These are phyloP conservation scores for Eupithecia vulgata DNA, from an alignment of 2,888 invertebrate genomes.

Conservation along the genomic window DNA sequence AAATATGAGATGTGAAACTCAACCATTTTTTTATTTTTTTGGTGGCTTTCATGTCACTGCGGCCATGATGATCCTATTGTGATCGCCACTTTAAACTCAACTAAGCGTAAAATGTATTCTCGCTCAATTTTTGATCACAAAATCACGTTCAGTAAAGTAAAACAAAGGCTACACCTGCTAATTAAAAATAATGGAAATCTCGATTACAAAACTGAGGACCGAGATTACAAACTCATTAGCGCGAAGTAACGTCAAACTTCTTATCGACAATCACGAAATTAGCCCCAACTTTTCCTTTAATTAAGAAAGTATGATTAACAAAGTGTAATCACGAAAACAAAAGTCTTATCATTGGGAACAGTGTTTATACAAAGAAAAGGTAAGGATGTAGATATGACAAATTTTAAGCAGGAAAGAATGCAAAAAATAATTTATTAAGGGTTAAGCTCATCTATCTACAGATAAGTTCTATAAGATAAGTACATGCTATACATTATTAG, in stretches of 20 bases:
- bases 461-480: too few species aligned
- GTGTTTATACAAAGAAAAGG: conserved; percentile 45
- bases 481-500: too few species aligned
- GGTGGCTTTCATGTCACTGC: too few species aligned
- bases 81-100: too few species aligned
- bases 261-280: conserved; percentile 77
- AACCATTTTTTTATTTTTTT: too few species aligned
- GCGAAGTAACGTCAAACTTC: conserved; percentile 62
- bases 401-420: not conserved
- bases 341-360: conserved; percentile 75
- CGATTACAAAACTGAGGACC: conserved; percentile 54
- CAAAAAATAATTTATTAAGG: too few species aligned
- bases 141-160: conserved; percentile 18
- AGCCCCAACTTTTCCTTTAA: conserved; percentile 77
- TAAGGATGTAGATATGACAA: conserved; percentile 29
- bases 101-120: not conserved
- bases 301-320: conserved; percentile 83
- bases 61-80: too few species aligned
- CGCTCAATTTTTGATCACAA: not conserved
- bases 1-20: not conserved
- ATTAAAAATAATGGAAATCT: conserved; percentile 59
- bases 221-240: conserved; percentile 71
- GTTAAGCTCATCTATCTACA: too few species aligned
- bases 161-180: conserved; percentile 34
- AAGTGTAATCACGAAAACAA: conserved; percentile 81